Base-by-base conservation (phyloP, 1,140 invertebrate species). In the Habropoda laboriosa region DNA sequence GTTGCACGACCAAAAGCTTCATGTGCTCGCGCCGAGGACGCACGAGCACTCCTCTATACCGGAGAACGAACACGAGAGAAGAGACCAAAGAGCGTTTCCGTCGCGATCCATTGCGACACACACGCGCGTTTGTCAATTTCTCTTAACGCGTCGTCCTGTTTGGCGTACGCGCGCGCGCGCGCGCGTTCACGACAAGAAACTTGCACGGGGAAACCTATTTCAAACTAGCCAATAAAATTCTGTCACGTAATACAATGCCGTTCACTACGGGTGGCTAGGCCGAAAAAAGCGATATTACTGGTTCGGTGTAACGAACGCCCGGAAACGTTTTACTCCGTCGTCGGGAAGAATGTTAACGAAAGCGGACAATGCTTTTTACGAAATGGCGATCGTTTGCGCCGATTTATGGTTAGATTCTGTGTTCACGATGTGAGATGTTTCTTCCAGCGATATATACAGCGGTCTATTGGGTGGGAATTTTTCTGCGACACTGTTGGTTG, bases 121-220 rank as follows among this genome's bases (percentile, higher is more conserved):
- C 38, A 77, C 42, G 53, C 30, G 76, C 80, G 70, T 83, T 82
- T 77, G 80, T 80, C 81, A 85, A 76, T 83, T 80, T 79, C 83
- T 75, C 81, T 32, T 13, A 47, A 60, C 57, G 13, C 21, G 32
- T 55, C 18, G 2, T n/a, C 24, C 24, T 24, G n/a, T 32, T 18
- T 32, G 16, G 24, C 7, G 24, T 24, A 30, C 53, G 32, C 13
- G 57, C 16, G 4, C 3, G 47, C 47, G n/a, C n/a, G 24, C 7
- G 24, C 24, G 16, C 53, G 32, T 5, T 30, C 16, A 1, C 3
- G 47, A 16, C 35, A 78, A 72, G 76, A 78, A 78, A 51, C 67
- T 40, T 12, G 13, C 45, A 7, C n/a, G 12, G 32, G 35, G 66
- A 78, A 60, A 70, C 55, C 57, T 61, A 45, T 72, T 63, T 49